Evolutionary conservation across 2,888 invertebrate species (phyloP), one percentile per base, ranked within the genome.

Genomic region (Drosophila gaucha): DNA sequence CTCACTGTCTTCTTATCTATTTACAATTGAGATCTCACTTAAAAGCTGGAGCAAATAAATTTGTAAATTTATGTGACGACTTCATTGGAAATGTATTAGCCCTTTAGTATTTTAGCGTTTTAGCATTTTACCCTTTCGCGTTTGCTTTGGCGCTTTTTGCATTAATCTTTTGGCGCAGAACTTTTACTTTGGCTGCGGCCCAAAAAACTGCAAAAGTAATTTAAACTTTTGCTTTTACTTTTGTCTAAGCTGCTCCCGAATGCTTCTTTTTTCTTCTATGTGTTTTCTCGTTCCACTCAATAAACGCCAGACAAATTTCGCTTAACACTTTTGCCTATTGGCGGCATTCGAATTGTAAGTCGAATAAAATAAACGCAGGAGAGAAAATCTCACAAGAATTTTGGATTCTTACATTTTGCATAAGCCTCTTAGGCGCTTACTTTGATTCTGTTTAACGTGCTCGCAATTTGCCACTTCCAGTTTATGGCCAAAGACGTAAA

Each of bases 161-260:
- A 82, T 82, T 82, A 86, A 86, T 82, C 86, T 86, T 68, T 62
- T 57, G 73, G 63, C 65, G 55, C 46, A 69, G 59, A 69, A 74
- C 46, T 71, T 75, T 80, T 56, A 65, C 65, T 60, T 55, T 75
- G 59, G 64, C 76, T 46, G 56, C 28, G 38, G 47, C 49, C 73
- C 73, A 60, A 58, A 67, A 69, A 63, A 59, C 59, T 78, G 68
- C 60, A 52, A 83, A 83, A 83, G 86, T 83, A 83, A 83, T 83
- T 83, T 83, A 83, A 83, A 83, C 82, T 83, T 83, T 82, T 73
- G 63, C 80, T 79, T 80, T 86, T 83, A 75, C 86, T 70, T 78
- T 69, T 75, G 69, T 68, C 75, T 72, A 67, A 60, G 76, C 63
- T 49, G 39, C 44, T 69, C 31, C 31, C n/a, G 6, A 31, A 31